Base-by-base conservation (phyloP, 2,888 invertebrate species). In the Hypercompe scribonia region DNA sequence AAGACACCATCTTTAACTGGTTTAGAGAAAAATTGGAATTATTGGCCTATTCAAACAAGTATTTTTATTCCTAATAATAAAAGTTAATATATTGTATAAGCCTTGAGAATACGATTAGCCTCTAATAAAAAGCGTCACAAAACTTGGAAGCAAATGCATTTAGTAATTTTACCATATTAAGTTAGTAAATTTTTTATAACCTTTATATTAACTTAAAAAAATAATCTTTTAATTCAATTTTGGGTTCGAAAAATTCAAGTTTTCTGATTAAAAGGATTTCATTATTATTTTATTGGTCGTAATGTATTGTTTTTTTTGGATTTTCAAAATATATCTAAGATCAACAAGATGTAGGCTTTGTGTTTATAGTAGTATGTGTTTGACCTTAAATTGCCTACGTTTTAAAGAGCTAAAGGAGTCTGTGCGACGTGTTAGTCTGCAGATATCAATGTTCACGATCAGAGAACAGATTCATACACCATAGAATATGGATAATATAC, bases 391-490 rank as follows among this genome's bases (percentile, higher is more conserved):
- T 71, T 70, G 34, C 75, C 65, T 36, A 36, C 65, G 70, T 77
- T 84, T 82, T 82, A 83, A 74, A 28, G 50, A 63, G 65, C 50
- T 61, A 39, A 69, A 73, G 72, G 73, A 84, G 83, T 81, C 78
- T 72, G 78, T 67, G 66, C n/a, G 66, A 63, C 58, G 42, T 54
- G 28, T 7, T 13, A 77, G 77, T 63, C 76, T 68, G 75, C 70
- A 50, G 68, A 61, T 70, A 78, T 78, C 84, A 80, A 79, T 83
- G 78, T 75, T 72, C 46, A 72, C 82, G 85, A 85, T 87, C 87
- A 76, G 69, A 58, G 66, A 69, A 79, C 78, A 79, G 81, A 83
- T 86, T 83, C 88, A 77, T 87, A 88, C 88, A 88, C 86, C 87
- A 78, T 66, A 73, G 36, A n/a, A 70, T 54, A 42, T 31, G 31